Evolutionary conservation across 2,797 vertebrate species (phyloP).

Genomic region (Luscinia luscinia): DNA sequence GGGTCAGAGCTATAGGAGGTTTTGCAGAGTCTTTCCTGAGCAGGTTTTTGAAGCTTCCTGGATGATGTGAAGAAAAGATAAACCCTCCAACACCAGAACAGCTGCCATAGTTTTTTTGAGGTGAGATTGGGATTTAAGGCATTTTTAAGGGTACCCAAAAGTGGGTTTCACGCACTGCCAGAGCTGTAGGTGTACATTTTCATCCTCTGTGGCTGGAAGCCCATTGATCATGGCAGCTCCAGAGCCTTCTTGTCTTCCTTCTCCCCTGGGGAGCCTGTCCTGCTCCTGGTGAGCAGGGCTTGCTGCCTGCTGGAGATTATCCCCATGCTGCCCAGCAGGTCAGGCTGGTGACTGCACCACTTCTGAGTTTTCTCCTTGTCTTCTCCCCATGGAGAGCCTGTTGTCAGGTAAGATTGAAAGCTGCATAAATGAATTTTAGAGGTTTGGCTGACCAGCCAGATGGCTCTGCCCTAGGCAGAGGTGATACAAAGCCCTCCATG

Average conservation of each 20-base stretch:
- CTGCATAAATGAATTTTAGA: background rate
- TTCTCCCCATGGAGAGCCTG: fast-evolving
- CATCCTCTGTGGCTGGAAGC: background rate
- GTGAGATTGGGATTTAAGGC: background rate
- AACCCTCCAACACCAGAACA: background rate
- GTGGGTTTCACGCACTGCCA: fast-evolving
- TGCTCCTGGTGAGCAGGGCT: background rate
- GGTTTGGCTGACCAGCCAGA: background rate
- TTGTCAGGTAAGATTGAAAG: background rate
- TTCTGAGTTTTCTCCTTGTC: background rate
- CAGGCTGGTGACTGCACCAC: fast-evolving
- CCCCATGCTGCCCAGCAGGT: background rate
- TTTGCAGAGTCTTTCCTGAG: background rate
- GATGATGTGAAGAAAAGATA: fast-evolving
- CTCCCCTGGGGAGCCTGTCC: background rate
- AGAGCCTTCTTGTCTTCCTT: background rate
- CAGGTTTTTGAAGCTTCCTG: background rate
- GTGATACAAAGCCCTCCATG: fast-evolving
- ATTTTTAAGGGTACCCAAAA: background rate
- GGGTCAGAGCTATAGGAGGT: no score
- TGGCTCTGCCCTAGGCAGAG: background rate
- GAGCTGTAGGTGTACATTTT: background rate
- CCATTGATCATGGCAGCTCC: fast-evolving
- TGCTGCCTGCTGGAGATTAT: background rate
- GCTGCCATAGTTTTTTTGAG: background rate